Evolutionary conservation across 2,888 invertebrate species (phyloP).

Genomic region (Scaeva pyrastri): DNA sequence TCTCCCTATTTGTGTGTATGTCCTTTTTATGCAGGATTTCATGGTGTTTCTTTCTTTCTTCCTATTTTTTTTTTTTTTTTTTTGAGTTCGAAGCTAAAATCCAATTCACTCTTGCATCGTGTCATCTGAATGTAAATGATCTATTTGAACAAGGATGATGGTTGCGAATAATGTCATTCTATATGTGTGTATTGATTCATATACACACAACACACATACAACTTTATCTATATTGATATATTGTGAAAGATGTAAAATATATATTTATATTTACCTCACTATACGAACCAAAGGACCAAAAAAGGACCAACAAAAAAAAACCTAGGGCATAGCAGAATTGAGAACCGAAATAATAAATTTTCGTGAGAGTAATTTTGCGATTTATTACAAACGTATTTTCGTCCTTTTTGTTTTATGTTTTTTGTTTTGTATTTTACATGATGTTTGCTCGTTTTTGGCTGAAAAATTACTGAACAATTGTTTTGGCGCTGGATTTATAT

Average conservation of each 20-base stretch:
- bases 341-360: slow-evolving; percentile 66
- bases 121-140: slow-evolving; percentile 75
- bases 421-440: neutral
- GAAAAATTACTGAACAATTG: slow-evolving; percentile 67
- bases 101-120: slow-evolving; percentile 71
- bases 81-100: slow-evolving; percentile 54
- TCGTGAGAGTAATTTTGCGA: slow-evolving; percentile 72
- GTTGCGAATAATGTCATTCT: slow-evolving; percentile 49
- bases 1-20: slow-evolving; percentile 6
- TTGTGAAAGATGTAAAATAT: neutral
- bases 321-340: neutral
- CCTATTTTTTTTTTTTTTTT: neutral
- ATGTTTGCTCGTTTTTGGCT: slow-evolving; percentile 27
- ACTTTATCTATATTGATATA: neutral
- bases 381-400: slow-evolving; percentile 65
- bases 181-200: slow-evolving; percentile 5
- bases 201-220: no score
- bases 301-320: neutral
- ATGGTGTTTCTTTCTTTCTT: neutral
- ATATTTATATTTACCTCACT: neutral
- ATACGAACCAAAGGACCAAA: neutral
- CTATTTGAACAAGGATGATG: slow-evolving; percentile 62
- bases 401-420: slow-evolving; percentile 26
- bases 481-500: slow-evolving; percentile 51
- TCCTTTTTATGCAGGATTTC: slow-evolving; percentile 1